Conservation (phyloP, 92 coral and sea anemone genomes). For the Galaxea fascicularis region DNA sequence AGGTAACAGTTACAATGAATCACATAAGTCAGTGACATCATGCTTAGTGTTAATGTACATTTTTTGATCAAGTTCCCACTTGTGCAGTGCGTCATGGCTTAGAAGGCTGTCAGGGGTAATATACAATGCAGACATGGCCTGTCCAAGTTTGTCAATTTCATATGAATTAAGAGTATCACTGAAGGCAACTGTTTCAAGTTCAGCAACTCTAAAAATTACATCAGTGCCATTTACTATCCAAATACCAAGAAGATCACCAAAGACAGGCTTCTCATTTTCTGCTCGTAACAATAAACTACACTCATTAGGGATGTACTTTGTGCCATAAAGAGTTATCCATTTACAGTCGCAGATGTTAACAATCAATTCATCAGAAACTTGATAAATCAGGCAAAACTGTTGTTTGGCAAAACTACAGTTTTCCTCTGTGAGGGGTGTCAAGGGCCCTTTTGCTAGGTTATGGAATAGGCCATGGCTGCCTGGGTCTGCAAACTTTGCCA, state of each 20-base stretch:
- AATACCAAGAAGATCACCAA: slow-evolving; percentile 59
- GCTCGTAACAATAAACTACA: slow-evolving; percentile 58
- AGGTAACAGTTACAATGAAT: neutral
- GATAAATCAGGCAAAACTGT: slow-evolving; percentile 18
- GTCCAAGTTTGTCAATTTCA: slow-evolving; percentile 62
- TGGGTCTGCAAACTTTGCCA: slow-evolving; percentile 46
- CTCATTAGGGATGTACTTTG: slow-evolving; percentile 68
- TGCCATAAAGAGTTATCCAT: slow-evolving; percentile 67
- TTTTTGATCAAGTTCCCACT: slow-evolving; percentile 33
- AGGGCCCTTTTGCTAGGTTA: slow-evolving; percentile 27
- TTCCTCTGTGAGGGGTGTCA: slow-evolving; percentile 26
- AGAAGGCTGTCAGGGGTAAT: slow-evolving; percentile 50
- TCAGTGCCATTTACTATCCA: slow-evolving; percentile 57
- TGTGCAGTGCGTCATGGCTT: slow-evolving; percentile 51
- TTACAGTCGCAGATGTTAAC: slow-evolving; percentile 12
- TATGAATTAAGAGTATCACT: slow-evolving; percentile 61
- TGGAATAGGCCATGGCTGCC: slow-evolving; percentile 19
- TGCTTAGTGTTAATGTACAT: slow-evolving; percentile 20
- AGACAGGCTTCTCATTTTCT: slow-evolving; percentile 65
- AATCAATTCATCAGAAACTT: slow-evolving; percentile 17
- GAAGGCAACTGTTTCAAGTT: slow-evolving; percentile 63
- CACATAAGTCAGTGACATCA: slow-evolving; percentile 27
- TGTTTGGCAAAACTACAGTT: slow-evolving; percentile 16
- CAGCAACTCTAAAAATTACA: slow-evolving; percentile 22
- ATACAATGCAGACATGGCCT: slow-evolving; percentile 50